Percentiles rank a stretch among this genome's conserved stretches.
Conservation (phyloP, 2,888 invertebrate genomes). For the Melieria crassipennis region DNA sequence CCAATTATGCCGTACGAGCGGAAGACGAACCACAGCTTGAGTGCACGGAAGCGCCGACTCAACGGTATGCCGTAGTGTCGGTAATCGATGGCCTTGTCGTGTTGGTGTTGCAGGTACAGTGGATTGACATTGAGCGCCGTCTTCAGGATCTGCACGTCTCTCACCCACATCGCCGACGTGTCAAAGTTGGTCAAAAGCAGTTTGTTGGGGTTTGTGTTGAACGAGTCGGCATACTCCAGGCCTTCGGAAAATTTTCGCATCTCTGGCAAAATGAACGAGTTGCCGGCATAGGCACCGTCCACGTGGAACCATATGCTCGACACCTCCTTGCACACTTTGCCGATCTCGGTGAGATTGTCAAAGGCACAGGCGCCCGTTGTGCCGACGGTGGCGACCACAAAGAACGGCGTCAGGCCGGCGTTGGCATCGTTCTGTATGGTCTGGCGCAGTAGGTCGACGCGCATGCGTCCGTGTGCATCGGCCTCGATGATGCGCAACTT, state of each 20-base stretch:
- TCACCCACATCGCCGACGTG: constrained; percentile 86
- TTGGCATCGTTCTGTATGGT: constrained; percentile 78
- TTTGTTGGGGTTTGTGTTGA: constrained; percentile 90
- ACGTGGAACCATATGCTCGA: constrained; percentile 85
- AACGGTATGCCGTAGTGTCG: constrained; percentile 89
- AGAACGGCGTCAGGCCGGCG: constrained; percentile 83
- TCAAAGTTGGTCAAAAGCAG: constrained; percentile 88
- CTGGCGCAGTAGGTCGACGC: constrained; percentile 72
- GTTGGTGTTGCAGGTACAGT: constrained; percentile 84
- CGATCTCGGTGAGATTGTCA: constrained; percentile 82
- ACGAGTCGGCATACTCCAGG: constrained; percentile 81
- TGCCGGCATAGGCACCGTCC: constrained; percentile 89
- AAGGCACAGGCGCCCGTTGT: constrained; percentile 87
- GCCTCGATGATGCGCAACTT: constrained; percentile 77
- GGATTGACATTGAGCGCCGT: constrained; percentile 88
- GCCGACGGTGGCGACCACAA: constrained; percentile 83
- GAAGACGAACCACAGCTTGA: constrained; percentile 90
- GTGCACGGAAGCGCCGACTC: constrained; percentile 82
- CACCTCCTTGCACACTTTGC: constrained; percentile 72
- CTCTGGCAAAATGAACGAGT: constrained; percentile 86
- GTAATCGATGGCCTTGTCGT: constrained; percentile 77
- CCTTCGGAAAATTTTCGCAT: constrained; percentile 74
- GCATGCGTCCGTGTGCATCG: constrained; percentile 74
- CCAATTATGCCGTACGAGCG: constrained; percentile 84
- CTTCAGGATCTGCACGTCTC: constrained; percentile 79